Evolutionary conservation across 2,797 vertebrate genomes (phyloP), one percentile per base, ranked within the genome.

Genomic region (Eleutherodactylus coqui): DNA sequence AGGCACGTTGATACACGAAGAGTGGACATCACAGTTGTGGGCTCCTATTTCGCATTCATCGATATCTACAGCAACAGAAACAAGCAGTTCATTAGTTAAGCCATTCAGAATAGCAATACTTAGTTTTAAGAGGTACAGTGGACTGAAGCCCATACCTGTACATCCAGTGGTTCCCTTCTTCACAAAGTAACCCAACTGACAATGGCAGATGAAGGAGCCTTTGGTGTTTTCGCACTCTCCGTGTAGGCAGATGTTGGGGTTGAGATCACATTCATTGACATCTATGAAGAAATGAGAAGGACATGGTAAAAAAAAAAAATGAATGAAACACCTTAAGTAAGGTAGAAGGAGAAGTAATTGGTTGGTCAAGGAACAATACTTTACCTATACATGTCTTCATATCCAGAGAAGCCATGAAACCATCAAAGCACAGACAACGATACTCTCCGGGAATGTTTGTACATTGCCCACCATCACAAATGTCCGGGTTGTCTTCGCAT

Each of bases 201-300:
- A 98, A 91, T 96, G 97, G 86, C 97, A 99, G 92, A 98, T 96
- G 91, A 98, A 99, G 72, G 97, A 97, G 55, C 97, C 96, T 90
- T 97, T 97, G 0, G 96, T 98, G 92, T 99, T 98, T 91, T 99
- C 96, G 21, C 97, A 99, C 86, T 96, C 95, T 0, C 98, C 97
- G 0, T 97, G 96, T 88, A 98, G 95, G 91, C 97, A 99, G 93
- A 98, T 96, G 92, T 97, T 96, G 49, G 96, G 96, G 92, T 97
- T 98, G 88, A 97, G 92, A 88, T 98, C 96, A 38, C 97, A 99
- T 89, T 98, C 96, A 0, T 98, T 97, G 89, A 99, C 95, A 88
- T 98, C 97, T 98, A 92, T 76, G 34, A 34, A 19, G 86, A 77
- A 24, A 58, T n/a, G 32, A 29, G 24, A 0, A 53, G 16, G 2